Evolutionary conservation across 2,113 vertebrate species (phyloP).

Genomic region (Chelonoidis abingdonii): DNA sequence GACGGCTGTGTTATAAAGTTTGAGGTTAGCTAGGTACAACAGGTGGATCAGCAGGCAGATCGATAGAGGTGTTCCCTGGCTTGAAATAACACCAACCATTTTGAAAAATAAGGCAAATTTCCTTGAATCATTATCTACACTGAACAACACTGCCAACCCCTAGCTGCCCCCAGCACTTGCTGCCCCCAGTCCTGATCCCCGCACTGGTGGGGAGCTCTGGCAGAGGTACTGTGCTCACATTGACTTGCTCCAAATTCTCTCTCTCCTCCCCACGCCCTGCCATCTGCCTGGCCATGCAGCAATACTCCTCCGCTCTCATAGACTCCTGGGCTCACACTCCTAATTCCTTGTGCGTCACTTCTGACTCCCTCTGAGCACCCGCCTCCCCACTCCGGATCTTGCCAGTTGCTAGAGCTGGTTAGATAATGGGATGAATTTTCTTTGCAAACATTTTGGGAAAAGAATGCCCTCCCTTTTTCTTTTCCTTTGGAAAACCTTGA

Average conservation of each 20-base stretch:
- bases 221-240: neutral
- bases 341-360: neutral
- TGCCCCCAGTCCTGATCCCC: neutral
- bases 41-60: neutral
- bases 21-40: neutral
- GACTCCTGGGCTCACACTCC: neutral
- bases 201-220: neutral
- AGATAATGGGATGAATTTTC: neutral
- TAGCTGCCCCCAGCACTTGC: neutral
- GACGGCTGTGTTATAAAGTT: neutral
- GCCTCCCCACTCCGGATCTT: neutral
- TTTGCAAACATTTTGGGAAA: neutral
- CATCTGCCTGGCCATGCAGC: neutral
- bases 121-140: neutral
- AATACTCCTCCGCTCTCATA: neutral
- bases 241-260: neutral
- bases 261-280: neutral
- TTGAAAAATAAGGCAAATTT: neutral
- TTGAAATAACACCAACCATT: neutral
- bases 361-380: neutral
- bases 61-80: neutral
- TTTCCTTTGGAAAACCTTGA: neutral
- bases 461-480: neutral
- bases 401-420: neutral
- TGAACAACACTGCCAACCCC: neutral